Evolutionary conservation across 2,797 vertebrate genomes (phyloP).

Genomic region (Cossypha dichroa): DNA sequence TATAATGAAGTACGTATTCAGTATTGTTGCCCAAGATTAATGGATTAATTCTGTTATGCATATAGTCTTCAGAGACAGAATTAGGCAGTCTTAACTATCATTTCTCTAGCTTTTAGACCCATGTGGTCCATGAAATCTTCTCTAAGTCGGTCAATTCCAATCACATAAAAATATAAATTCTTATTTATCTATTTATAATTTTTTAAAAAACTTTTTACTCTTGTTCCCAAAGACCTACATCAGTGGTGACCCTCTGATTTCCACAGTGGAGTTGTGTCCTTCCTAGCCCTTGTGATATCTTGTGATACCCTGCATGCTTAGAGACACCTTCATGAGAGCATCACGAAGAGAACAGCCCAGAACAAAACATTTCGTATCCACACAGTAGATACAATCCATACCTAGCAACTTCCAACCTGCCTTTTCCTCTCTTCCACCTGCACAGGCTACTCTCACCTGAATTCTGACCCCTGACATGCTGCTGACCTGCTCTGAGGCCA

Average conservation of each 20-base stretch:
- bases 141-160: neutral
- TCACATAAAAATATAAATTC: neutral
- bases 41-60: neutral
- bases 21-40: neutral
- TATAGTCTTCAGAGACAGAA: neutral
- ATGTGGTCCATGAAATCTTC: neutral
- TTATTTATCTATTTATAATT: neutral
- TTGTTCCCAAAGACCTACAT: neutral
- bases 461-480: neutral
- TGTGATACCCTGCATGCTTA: neutral
- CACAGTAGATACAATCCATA: fast-evolving
- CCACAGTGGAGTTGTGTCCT: neutral
- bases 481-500: neutral
- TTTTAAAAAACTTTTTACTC: neutral
- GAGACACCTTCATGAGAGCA: neutral
- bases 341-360: neutral
- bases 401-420: neutral
- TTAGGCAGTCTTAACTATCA: neutral
- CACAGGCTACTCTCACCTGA: neutral
- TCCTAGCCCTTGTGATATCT: fast-evolving
- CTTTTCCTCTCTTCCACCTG: neutral
- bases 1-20: neutral
- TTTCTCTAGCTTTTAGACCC: neutral
- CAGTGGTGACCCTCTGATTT: neutral
- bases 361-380: neutral